A percentile compares a stretch with the other conserved stretches of the same genome.
Conservation (phyloP, 2,797 vertebrate genomes). For the Sebastes paucispinis region DNA sequence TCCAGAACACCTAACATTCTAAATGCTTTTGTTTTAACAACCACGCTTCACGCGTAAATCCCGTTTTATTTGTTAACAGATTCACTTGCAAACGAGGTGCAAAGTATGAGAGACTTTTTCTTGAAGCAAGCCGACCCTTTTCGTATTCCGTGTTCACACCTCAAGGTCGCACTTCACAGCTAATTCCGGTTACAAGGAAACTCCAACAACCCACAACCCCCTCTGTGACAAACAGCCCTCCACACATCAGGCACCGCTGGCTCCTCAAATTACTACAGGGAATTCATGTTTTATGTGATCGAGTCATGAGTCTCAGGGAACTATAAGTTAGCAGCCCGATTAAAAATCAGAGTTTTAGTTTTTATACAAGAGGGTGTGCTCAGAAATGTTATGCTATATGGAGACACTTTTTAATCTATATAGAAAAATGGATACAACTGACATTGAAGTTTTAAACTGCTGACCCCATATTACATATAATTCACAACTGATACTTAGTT, state of each 20-base stretch:
- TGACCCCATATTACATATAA: no score
- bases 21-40: not conserved
- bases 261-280: conserved; percentile 14
- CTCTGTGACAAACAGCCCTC: conserved; percentile 66
- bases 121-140: conserved; percentile 73
- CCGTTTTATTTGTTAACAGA: conserved; percentile 73
- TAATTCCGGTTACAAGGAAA: conserved; percentile 87
- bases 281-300: not conserved
- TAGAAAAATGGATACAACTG: no score
- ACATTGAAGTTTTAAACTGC: no score
- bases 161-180: conserved; percentile 86
- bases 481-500: no score
- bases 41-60: conserved; percentile 65
- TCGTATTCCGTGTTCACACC: conserved; percentile 82
- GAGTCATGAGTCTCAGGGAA: not conserved
- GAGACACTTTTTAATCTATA: no score
- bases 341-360: not conserved
- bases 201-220: conserved; percentile 71
- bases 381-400: no score
- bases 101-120: conserved; percentile 81
- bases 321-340: no score
- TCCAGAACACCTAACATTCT: not conserved
- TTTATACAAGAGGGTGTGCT: no score
- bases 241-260: conserved; percentile 48
- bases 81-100: conserved; percentile 87